Base-by-base conservation (phyloP, 2,888 invertebrate species). In the Mesorhabditis spiculigera region DNA sequence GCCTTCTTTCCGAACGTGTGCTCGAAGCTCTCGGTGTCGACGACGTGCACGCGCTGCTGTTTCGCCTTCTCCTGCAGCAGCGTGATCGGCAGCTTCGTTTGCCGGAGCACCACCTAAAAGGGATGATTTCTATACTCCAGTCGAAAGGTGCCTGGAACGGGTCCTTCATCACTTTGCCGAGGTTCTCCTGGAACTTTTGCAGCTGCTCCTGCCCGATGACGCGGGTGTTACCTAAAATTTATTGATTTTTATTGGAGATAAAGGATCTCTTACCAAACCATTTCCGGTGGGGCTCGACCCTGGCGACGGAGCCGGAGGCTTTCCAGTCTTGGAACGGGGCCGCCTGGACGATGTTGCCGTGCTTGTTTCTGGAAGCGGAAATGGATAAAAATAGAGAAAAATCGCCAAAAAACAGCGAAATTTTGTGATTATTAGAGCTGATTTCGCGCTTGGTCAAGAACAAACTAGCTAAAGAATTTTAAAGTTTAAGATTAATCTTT, bases 251-350 rank as follows among this genome's bases (percentile, higher is more conserved):
- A 0, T 68, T 68, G 13, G 10, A 61, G 43, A 43, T 45, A 28
- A 63, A 50, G 16, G 16, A 43, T 8, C 44, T 75, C 87, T 83
- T 79, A 88, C 96, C 95, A 87, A 99, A 99, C 98, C 98, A 99
- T 86, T 93, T 94, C 82, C 95, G 93, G 80, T 93, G 95, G 4
- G 98, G 98, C 87, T 96, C 98, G 0, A 99, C 93, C 72, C 97
- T 90, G 45, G 96, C 94, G 86, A 92, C 91, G 1, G 93, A 91
- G 43, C 98, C 98, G 45, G 95, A 91, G 13, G 92, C 89, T 42
- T 95, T 88, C 88, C 91, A 91, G 65, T 92, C 92, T 88, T 98
- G 98, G 87, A 94, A 99, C 0, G 97, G 96, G 0, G 98, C 98
- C 44, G 96, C 92, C 58, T 91, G 91, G 65, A 95, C 88, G 69